Percentiles rank a stretch among this genome's conserved stretches.
These are phyloP conservation scores for Colletes latitarsis DNA, from an alignment of 1,140 invertebrate genomes.

Conservation along the genomic window DNA sequence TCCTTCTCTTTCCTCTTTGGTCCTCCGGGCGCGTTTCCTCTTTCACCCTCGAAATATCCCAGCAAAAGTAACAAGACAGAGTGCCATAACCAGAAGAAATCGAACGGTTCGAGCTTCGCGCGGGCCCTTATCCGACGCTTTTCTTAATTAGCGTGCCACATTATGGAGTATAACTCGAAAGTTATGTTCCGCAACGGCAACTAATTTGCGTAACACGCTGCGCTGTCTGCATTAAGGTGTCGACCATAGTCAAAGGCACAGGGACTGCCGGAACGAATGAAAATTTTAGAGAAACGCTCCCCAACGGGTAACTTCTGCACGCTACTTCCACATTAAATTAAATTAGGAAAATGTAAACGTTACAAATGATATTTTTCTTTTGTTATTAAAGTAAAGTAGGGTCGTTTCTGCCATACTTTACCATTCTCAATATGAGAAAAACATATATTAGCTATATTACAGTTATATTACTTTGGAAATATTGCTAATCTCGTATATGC, in stretches of 20 bases:
- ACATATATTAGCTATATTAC: too few relatives aligned
- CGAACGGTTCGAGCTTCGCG: slow-evolving; percentile 38
- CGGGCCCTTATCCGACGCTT: slow-evolving; percentile 55
- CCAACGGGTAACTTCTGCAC: neutral
- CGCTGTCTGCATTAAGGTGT: slow-evolving; percentile 27
- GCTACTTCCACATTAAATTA: neutral
- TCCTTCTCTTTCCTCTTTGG: slow-evolving; percentile 12
- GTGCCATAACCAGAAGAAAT: slow-evolving; percentile 41
- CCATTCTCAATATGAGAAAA: too few relatives aligned
- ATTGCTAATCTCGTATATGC: too few relatives aligned
- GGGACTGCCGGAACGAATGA: neutral
- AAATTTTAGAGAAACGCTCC: neutral
- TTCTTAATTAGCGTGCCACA: slow-evolving; percentile 60
- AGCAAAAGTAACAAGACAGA: slow-evolving; percentile 19
- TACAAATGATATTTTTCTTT: too few relatives aligned
- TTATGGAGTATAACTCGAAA: slow-evolving; percentile 39
- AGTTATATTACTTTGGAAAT: too few relatives aligned
- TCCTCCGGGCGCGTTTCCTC: slow-evolving; percentile 4
- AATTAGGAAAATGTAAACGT: too few relatives aligned
- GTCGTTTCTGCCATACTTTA: too few relatives aligned
- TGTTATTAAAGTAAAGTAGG: too few relatives aligned
- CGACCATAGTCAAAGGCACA: neutral
- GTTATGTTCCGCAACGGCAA: slow-evolving; percentile 43
- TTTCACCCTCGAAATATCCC: slow-evolving; percentile 51
- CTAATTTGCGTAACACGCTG: slow-evolving; percentile 66